Conservation (phyloP, 2,797 vertebrate species). For the Kryptopterus vitreolus region DNA sequence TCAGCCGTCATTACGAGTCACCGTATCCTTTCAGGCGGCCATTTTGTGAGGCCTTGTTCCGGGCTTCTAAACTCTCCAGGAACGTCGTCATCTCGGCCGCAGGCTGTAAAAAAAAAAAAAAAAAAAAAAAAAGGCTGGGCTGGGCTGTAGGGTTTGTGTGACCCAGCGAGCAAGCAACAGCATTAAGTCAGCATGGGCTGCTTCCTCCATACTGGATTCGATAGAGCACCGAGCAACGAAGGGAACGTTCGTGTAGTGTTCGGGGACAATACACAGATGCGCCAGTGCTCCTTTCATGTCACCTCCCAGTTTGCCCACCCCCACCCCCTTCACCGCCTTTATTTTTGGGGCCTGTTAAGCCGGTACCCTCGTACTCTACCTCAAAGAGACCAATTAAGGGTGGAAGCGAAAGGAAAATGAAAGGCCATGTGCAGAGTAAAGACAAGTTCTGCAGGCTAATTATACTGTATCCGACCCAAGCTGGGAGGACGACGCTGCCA, state of each 20-base stretch:
- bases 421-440: slow-evolving; percentile 43
- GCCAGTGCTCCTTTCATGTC: slow-evolving; percentile 57
- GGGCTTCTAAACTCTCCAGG: slow-evolving; percentile 35
- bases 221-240: slow-evolving; percentile 30
- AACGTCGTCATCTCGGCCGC: slow-evolving; percentile 49
- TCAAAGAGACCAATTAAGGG: slow-evolving; percentile 54
- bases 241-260: slow-evolving; percentile 56
- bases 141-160: slow-evolving; percentile 48
- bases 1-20: slow-evolving; percentile 48
- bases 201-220: slow-evolving; percentile 51
- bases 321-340: slow-evolving; percentile 34
- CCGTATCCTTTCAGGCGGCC: slow-evolving; percentile 55
- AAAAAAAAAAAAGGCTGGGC: no score
- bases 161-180: slow-evolving; percentile 48
- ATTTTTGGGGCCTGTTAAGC: slow-evolving; percentile 42
- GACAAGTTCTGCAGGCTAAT: slow-evolving; percentile 50
- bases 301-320: slow-evolving; percentile 18
- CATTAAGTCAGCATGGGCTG: slow-evolving; percentile 43
- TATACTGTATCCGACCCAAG: slow-evolving; percentile 50
- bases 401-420: slow-evolving; percentile 55
- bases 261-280: slow-evolving; percentile 67
- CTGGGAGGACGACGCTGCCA: slow-evolving; percentile 34
- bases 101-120: slow-evolving; percentile 57
- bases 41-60: slow-evolving; percentile 59
- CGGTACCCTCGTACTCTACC: slow-evolving; percentile 30